Evolutionary conservation across 2,113 vertebrate species (phyloP), one percentile per base, ranked within the genome.

Genomic region (Ophiodon elongatus): DNA sequence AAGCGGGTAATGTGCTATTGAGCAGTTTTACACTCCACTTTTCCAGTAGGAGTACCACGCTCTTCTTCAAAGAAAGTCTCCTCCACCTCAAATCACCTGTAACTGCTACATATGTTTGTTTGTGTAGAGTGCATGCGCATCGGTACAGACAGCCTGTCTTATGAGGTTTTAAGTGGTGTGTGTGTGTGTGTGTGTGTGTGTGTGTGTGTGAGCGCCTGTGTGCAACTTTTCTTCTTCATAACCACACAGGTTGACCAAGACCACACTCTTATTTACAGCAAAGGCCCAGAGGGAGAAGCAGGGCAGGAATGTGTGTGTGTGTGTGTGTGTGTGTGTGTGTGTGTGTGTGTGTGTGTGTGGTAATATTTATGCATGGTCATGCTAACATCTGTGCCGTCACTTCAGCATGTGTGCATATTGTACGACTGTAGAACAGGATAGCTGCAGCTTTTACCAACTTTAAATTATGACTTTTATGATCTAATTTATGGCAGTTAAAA

Each of bases 321-420:
- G 76, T 59, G 63, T 71, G 80, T 74, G 86, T 35, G 77, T 70
- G 69, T 60, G 63, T 72, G 80, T 76, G 86, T 76, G 77, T 69
- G 47, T 43, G 70, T 80, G 72, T 71, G n/a, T n/a, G n/a, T 14
- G 33, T 29, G n/a, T 10, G 31, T 2, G 77, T 15, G 68, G 63
- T 68, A 14, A 56, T 79, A 54, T 73, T 80, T 80, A 81, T 75
- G 77, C 77, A 72, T 33, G 57, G 60, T 80, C 91, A 84, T 43
- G 57, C 80, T n/a, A 75, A 76, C 71, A 91, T 79, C 76, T 85
- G 85, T 57, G 68, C 54, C 50, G 71, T 79, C 68, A 81, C 45
- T 69, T 68, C 15, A 65, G 45, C 71, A 31, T 71, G 41, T 73
- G 71, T 67, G 63, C 25, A 52, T 33, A 72, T 39, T 67, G 31